A percentile compares a stretch with the other conserved stretches of the same genome.
phyloP scores from a whole-genome alignment of 2,797 vertebrate genomes.

The Synaphobranchus kaupii region DNA sequence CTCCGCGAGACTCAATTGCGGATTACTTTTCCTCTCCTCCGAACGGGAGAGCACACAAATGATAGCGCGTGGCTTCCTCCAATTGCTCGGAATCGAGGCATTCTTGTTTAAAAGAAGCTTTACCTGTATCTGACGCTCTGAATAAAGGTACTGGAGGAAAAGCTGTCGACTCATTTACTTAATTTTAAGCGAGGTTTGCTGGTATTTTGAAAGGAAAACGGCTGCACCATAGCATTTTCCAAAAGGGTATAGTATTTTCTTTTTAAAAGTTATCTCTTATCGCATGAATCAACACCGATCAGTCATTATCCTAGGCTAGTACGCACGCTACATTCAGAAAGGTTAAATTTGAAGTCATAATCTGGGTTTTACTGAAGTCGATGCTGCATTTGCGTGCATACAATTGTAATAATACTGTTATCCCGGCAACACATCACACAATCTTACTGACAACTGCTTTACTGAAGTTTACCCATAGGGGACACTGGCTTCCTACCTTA shows the following conservation, averaged over 20 bases:
- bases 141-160: neutral
- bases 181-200: neutral
- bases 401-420: neutral
- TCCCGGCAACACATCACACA: neutral
- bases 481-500: constrained; percentile 68
- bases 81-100: neutral
- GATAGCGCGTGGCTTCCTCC: neutral
- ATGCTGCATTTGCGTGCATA: neutral
- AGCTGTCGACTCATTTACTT: neutral
- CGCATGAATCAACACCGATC: neutral
- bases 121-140: neutral
- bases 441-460: constrained; percentile 53
- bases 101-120: neutral
- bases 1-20: neutral
- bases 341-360: neutral
- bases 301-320: neutral
- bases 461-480: constrained; percentile 64
- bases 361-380: neutral
- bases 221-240: neutral
- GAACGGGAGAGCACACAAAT: neutral
- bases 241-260: neutral
- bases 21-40: constrained; percentile 22
- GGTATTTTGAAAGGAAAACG: neutral
- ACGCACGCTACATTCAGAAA: neutral
- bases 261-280: neutral